Evolutionary conservation across 2,113 vertebrate genomes (phyloP).

Genomic region (Festucalex cinctus): DNA sequence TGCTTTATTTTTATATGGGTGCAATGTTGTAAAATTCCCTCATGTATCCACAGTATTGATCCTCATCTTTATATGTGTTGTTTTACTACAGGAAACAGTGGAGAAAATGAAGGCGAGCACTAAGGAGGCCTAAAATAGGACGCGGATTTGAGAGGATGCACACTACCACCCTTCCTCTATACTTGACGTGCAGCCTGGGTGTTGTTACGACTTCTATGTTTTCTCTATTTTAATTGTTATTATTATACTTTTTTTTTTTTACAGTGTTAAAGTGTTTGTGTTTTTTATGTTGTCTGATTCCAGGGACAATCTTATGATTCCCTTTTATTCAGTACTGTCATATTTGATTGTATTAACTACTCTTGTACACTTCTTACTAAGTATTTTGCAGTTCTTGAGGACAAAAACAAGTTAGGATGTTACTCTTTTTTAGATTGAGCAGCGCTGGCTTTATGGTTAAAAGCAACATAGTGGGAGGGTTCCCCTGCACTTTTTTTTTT

Average conservation of each 20-base stretch:
- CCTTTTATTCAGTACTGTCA: slow-evolving; percentile 69
- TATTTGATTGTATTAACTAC: slow-evolving; percentile 65
- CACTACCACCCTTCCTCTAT: slow-evolving; percentile 48
- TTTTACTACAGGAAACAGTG: slow-evolving; percentile 80
- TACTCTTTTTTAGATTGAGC: neutral
- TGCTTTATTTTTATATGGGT: neutral
- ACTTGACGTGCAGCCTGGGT: slow-evolving; percentile 60
- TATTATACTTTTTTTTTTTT: slow-evolving; percentile 30
- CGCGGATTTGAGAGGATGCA: slow-evolving; percentile 32
- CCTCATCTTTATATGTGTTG: slow-evolving; percentile 2
- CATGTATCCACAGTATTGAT: neutral
- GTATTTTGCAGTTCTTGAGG: slow-evolving; percentile 44
- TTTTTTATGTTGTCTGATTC: slow-evolving; percentile 56
- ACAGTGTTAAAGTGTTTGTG: slow-evolving; percentile 51
- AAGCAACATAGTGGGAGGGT: neutral
- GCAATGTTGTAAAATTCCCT: neutral
- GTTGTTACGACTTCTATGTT: slow-evolving; percentile 50
- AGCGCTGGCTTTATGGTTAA: neutral
- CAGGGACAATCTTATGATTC: slow-evolving; percentile 44
- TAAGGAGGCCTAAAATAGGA: slow-evolving; percentile 83
- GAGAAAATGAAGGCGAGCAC: slow-evolving; percentile 87
- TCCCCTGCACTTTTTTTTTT: slow-evolving; percentile 43
- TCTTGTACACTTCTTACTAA: slow-evolving; percentile 53
- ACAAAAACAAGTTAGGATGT: slow-evolving; percentile 28
- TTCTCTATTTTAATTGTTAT: slow-evolving; percentile 61